phyloP scores from a whole-genome alignment of 53 echinoderm and acorn worm species.

The Crossaster papposus region DNA sequence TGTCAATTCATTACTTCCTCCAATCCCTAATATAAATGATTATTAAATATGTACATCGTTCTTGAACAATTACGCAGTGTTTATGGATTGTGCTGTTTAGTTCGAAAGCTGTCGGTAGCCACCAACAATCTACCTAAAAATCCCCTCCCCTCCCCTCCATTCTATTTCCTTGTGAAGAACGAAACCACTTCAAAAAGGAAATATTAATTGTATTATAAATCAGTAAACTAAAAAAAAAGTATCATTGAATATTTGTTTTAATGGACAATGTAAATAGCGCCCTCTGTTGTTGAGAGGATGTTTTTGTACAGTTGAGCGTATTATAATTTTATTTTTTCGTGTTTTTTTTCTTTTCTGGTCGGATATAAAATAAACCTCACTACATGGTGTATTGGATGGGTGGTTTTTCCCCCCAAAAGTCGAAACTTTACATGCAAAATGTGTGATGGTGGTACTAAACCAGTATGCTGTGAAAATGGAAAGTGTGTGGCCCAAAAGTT shows the following conservation, averaged over 20 bases:
- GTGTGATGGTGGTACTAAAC: too few species aligned
- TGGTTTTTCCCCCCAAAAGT: not conserved
- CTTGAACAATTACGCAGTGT: slow-evolving; percentile 22
- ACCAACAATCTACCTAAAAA: not conserved
- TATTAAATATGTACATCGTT: not conserved
- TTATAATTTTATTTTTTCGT: slow-evolving; percentile 46
- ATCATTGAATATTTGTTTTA: slow-evolving; percentile 55
- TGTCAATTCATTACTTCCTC: not conserved
- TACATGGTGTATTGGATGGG: slow-evolving; percentile 42
- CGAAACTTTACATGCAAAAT: not conserved
- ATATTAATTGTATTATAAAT: not conserved
- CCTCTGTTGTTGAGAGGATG: slow-evolving; percentile 35
- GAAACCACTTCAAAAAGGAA: not conserved
- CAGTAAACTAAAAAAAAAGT: not conserved
- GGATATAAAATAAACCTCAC: slow-evolving; percentile 10
- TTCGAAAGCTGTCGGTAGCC: not conserved
- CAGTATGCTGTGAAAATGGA: slow-evolving; percentile 26
- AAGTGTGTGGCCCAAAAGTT: not conserved
- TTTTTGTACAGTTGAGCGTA: slow-evolving; percentile 58
- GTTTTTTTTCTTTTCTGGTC: not conserved
- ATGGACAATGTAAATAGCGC: slow-evolving; percentile 59
- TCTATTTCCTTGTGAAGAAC: slow-evolving; percentile 6
- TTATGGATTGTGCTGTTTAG: slow-evolving; percentile 19
- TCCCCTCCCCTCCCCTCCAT: not conserved
- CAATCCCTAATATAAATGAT: slow-evolving; percentile 4